Evolutionary conservation across 2,113 vertebrate species (phyloP).

Genomic region (Antechinus stuartii): DNA sequence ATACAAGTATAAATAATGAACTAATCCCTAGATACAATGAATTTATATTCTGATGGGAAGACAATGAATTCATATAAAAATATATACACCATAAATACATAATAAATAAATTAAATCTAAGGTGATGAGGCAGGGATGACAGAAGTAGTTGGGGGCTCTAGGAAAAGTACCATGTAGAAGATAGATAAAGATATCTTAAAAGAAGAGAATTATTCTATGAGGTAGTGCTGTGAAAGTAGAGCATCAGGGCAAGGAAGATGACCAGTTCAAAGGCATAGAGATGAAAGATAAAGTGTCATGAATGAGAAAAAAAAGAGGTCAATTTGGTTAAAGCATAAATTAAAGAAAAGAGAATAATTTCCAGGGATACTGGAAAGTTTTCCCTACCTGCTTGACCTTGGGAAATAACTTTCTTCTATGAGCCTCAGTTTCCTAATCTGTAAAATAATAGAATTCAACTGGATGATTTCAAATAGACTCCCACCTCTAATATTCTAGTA

Average conservation of each 20-base stretch:
- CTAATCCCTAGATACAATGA: neutral
- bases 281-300: neutral
- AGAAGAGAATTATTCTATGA: neutral
- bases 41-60: neutral
- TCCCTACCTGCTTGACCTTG: neutral
- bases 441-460: neutral
- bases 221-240: neutral
- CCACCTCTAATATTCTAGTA: neutral
- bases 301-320: neutral
- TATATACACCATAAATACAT: neutral
- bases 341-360: neutral
- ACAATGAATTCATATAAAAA: neutral
- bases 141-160: neutral
- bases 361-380: neutral
- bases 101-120: neutral
- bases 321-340: neutral
- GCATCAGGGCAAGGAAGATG: neutral
- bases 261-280: neutral
- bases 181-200: neutral
- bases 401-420: neutral
- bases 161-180: neutral
- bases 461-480: neutral
- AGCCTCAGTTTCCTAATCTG: neutral
- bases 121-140: neutral
- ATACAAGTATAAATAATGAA: neutral